A percentile compares a stretch with the other conserved stretches of the same genome.
Conservation (phyloP, 2,113 vertebrate genomes). For the Chlamydotis undulata region DNA sequence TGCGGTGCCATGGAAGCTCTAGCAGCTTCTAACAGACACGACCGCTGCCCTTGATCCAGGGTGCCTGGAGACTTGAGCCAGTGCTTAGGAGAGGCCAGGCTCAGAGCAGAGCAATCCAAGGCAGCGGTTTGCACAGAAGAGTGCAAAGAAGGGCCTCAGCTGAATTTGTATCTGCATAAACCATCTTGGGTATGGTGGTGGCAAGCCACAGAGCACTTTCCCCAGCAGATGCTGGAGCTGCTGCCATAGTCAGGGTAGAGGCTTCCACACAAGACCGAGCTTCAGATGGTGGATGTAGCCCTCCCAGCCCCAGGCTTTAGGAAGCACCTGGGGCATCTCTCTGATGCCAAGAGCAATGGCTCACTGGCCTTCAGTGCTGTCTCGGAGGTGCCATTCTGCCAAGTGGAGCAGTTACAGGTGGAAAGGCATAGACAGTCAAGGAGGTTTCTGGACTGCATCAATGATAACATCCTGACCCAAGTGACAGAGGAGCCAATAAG, state of each 20-base stretch:
- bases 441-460: neutral
- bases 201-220: neutral
- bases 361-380: neutral
- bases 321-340: too few relatives aligned
- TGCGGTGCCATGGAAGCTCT: neutral
- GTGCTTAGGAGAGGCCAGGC: neutral
- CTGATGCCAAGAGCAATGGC: neutral
- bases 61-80: neutral
- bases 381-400: neutral
- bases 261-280: neutral
- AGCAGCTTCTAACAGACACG: neutral
- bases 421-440: neutral
- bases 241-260: neutral
- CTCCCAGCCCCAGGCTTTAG: neutral
- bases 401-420: neutral
- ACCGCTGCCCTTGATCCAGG: neutral
- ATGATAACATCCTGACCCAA: neutral
- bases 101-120: neutral
- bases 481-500: neutral
- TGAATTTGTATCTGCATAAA: neutral
- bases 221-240: neutral
- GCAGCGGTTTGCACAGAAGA: neutral
- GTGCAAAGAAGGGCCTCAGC: neutral
- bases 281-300: too few relatives aligned
- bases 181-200: neutral